These are phyloP conservation scores for Papilio gigon DNA, from an alignment of 2,888 invertebrate genomes.

Conservation along the genomic window DNA sequence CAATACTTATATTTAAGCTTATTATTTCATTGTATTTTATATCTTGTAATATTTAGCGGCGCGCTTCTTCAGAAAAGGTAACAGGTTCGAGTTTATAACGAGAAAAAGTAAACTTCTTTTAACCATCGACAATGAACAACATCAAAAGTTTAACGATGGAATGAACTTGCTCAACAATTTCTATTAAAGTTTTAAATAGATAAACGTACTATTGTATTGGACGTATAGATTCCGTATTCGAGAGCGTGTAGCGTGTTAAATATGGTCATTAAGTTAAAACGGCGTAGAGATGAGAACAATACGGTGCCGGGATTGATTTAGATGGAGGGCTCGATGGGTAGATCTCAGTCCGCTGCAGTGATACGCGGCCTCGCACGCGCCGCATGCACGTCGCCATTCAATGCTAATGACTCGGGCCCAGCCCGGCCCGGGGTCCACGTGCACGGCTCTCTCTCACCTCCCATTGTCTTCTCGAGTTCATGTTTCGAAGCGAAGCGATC, in stretches of 20 bases:
- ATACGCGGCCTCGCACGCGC: slow-evolving; percentile 70
- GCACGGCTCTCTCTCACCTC: slow-evolving; percentile 64
- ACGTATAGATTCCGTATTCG: slow-evolving; percentile 49
- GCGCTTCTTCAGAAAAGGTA: neutral
- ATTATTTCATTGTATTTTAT: neutral
- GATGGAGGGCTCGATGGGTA: slow-evolving; percentile 62
- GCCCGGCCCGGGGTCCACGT: slow-evolving; percentile 71
- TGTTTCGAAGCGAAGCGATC: slow-evolving; percentile 51
- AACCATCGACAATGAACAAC: neutral
- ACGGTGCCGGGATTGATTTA: slow-evolving; percentile 68
- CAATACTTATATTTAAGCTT: slow-evolving; percentile 41
- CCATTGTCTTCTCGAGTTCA: slow-evolving; percentile 66
- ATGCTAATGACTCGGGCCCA: slow-evolving; percentile 78
- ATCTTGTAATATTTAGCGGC: neutral
- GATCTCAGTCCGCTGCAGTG: slow-evolving; percentile 64
- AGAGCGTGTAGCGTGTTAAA: slow-evolving; percentile 64
- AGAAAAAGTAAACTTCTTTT: neutral
- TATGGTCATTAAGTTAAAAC: slow-evolving; percentile 74
- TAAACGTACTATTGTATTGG: slow-evolving; percentile 52
- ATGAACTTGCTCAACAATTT: slow-evolving; percentile 5
- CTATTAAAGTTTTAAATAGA: slow-evolving; percentile 40
- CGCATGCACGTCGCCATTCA: slow-evolving; percentile 64
- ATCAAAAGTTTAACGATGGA: neutral
- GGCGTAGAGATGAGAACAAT: slow-evolving; percentile 71
- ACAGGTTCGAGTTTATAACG: neutral